Base-by-base conservation (phyloP, 2,888 invertebrate genomes). In the Agrochola macilenta region DNA sequence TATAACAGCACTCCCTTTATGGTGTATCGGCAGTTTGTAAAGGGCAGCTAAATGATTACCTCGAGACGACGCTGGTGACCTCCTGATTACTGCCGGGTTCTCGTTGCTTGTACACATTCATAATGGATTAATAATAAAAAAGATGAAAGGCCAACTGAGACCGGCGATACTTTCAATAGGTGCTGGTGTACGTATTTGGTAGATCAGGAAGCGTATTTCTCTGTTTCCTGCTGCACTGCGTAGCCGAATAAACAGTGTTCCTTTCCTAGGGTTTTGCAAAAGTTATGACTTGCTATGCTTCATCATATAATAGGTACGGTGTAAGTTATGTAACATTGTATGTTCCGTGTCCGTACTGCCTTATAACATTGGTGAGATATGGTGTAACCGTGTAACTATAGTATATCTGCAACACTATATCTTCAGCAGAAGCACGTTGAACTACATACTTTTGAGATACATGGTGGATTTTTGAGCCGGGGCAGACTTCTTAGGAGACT, bases 21-120 rank as follows among this genome's bases (percentile, higher is more conserved):
- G 93, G 92, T 89, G 90, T 89, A 90, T 88, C 84, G 89, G 89
- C 86, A 89, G 84, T 90, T 90, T 89, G 81, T 91, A 93, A 94
- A 95, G 94, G 93, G 93, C 94, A 94, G 86, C 85, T 89, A 86
- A 91, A 90, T 84, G 92, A 94, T 94, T 92, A 93, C 93, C 93
- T 93, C 93, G 93, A 91, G 90, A 86, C 86, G 91, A 91, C 85
- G 90, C 86, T 87, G 85, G 86, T 89, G 92, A 91, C 93, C 93
- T 93, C 93, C 90, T 89, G 89, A 88, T 91, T 84, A 92, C 95
- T 95, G 92, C 96, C 96, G 95, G 95, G 94, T 95, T 93, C 90
- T 88, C 85, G 86, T 54, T 66, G 78, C 81, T 61, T 83, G 85
- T 85, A 87, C 86, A 83, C 85, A 84, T 90, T 91, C 89, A 91